A percentile compares a stretch with the other conserved stretches of the same genome.
phyloP scores from a whole-genome alignment of 2,113 vertebrate species.

The Callospermophilus lateralis region DNA sequence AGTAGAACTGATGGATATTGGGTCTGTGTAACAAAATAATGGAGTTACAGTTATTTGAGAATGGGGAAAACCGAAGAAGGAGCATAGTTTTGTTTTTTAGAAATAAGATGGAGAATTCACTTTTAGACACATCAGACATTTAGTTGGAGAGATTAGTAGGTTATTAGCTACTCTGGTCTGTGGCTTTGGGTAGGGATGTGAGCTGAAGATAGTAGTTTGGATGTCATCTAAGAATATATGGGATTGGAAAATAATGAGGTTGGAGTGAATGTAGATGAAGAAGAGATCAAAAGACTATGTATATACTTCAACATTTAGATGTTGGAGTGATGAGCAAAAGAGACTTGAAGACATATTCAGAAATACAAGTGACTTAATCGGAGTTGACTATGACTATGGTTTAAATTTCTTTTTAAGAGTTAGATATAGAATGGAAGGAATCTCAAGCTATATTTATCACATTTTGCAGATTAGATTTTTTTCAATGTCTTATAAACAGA shows the following conservation, averaged over 20 bases:
- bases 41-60: background rate
- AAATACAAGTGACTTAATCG: background rate
- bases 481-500: background rate
- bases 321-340: background rate
- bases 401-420: slow-evolving; percentile 31
- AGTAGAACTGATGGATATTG: background rate
- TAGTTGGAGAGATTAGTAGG: background rate
- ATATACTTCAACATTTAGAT: background rate
- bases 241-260: background rate
- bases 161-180: background rate
- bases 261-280: background rate
- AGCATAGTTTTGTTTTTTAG: background rate
- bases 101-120: background rate
- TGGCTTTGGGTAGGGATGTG: background rate
- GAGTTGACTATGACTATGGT: background rate
- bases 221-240: background rate
- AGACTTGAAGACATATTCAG: background rate
- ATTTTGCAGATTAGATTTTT: slow-evolving; percentile 29
- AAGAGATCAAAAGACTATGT: background rate
- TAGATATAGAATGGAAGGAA: background rate
- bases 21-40: background rate
- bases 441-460: background rate
- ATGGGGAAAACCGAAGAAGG: background rate
- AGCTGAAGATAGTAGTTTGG: background rate
- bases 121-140: background rate